phyloP scores from a whole-genome alignment of 2,113 vertebrate species.

The Nesoenas mayeri region DNA sequence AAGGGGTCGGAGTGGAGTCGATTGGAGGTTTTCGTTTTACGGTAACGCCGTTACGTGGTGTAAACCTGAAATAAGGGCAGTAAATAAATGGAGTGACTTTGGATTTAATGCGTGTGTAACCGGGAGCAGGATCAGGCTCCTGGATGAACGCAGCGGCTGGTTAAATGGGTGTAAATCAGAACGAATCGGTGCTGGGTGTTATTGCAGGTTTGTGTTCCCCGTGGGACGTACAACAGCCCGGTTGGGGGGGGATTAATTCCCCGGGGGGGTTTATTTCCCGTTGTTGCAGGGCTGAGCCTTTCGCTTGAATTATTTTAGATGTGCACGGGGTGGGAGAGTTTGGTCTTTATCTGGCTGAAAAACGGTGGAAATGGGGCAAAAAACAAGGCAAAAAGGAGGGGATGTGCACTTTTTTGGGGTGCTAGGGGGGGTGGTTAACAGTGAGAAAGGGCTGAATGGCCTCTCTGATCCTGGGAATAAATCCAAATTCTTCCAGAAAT shows the following conservation, averaged over 20 bases:
- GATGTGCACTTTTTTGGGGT: not conserved
- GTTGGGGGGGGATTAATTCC: too few species aligned
- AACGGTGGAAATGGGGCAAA: not conserved
- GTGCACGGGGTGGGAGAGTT: not conserved
- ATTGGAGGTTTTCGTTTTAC: not conserved
- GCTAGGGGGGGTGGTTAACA: not conserved
- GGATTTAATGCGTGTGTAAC: accelerated
- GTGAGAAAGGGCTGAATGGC: accelerated
- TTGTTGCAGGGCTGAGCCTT: too few species aligned
- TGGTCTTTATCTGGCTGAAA: not conserved
- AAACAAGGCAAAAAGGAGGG: not conserved
- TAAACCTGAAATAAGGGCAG: accelerated
- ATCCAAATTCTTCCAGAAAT: not conserved
- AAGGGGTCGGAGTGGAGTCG: accelerated
- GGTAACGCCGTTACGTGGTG: accelerated
- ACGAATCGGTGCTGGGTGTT: not conserved
- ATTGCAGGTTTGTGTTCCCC: not conserved
- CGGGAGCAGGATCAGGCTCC: not conserved
- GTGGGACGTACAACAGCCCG: not conserved
- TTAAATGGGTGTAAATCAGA: not conserved
- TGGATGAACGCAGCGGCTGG: accelerated
- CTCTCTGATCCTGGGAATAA: not conserved
- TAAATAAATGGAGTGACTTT: accelerated
- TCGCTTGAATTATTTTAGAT: accelerated
- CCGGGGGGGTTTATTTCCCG: not conserved